Evolutionary conservation across 2,888 invertebrate species (phyloP).

Genomic region (Stictocephala bisonia): DNA sequence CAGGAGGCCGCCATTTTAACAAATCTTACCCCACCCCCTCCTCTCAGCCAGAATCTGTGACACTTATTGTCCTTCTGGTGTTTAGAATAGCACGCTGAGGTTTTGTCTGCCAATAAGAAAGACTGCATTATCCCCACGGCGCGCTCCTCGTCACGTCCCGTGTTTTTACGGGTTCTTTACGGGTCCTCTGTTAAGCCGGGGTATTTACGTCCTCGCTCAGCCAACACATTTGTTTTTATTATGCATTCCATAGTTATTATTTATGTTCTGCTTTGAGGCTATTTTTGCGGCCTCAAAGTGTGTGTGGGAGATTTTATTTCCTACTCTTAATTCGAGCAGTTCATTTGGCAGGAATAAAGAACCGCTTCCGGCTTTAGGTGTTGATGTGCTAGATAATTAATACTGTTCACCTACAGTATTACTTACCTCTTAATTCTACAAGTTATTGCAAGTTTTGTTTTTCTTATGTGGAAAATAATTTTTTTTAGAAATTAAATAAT

Average conservation of each 20-base stretch:
- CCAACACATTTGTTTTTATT: slow-evolving; percentile 37
- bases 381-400: no score
- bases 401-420: no score
- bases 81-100: slow-evolving; percentile 8
- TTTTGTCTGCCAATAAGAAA: slow-evolving; percentile 42
- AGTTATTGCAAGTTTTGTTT: no score
- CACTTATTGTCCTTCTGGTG: no score
- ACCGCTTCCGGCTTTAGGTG: no score
- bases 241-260: slow-evolving; percentile 41
- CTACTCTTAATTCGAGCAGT: not conserved
- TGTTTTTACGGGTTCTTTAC: slow-evolving; percentile 29
- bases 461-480: no score
- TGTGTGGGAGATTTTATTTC: slow-evolving; percentile 27
- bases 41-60: no score
- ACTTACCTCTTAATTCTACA: no score
- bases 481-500: no score
- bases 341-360: slow-evolving; percentile 9
- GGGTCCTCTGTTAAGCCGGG: not conserved
- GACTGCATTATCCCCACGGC: slow-evolving; percentile 17
- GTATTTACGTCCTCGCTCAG: slow-evolving; percentile 22
- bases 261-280: slow-evolving; percentile 32
- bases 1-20: no score
- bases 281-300: not conserved
- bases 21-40: no score
- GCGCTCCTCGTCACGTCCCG: not conserved